Percentiles rank a stretch among this genome's conserved stretches.
Conservation (phyloP, 1,140 invertebrate species). For the Aleiodes sp. region DNA sequence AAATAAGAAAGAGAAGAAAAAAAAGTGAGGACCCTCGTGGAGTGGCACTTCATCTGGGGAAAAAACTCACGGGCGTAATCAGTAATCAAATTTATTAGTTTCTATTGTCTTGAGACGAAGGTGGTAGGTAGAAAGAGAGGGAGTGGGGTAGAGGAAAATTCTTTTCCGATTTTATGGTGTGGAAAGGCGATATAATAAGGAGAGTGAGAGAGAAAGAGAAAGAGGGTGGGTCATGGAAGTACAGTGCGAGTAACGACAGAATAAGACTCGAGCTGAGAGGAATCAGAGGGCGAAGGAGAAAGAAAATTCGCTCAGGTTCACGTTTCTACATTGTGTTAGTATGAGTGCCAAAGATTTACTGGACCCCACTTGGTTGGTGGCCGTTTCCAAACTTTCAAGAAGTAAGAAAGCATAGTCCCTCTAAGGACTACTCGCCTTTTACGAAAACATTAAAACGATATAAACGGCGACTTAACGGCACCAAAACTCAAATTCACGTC, state of each 20-base stretch:
- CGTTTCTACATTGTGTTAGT: conserved; percentile 35
- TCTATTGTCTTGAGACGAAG: conserved; percentile 62
- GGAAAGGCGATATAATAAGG: conserved; percentile 69
- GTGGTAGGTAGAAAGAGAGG: neutral
- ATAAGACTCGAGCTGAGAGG: conserved; percentile 62
- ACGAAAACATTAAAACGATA: conserved; percentile 61
- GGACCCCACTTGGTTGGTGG: conserved; percentile 53
- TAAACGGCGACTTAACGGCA: conserved; percentile 42
- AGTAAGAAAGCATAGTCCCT: conserved; percentile 30
- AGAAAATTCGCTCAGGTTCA: conserved; percentile 33
- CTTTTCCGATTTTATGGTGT: conserved; percentile 68
- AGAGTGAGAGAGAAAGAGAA: too few relatives aligned
- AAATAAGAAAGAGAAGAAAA: conserved; percentile 18
- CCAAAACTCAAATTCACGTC: conserved; percentile 27
- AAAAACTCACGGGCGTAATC: conserved; percentile 55
- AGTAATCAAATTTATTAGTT: conserved; percentile 69
- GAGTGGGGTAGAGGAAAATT: conserved; percentile 54
- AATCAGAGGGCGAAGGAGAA: conserved; percentile 26
- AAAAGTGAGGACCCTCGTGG: conserved; percentile 20
- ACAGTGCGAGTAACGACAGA: conserved; percentile 65
- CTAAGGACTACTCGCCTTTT: conserved; percentile 44
- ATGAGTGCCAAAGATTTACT: conserved; percentile 59
- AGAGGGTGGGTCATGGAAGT: conserved; percentile 50
- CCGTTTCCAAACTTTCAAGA: conserved; percentile 54
- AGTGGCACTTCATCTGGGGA: conserved; percentile 18